Percentiles rank a stretch among this genome's conserved stretches.
Evolutionary conservation across 2,797 vertebrate genomes (phyloP).

Genomic region (Chrysocyon brachyurus): DNA sequence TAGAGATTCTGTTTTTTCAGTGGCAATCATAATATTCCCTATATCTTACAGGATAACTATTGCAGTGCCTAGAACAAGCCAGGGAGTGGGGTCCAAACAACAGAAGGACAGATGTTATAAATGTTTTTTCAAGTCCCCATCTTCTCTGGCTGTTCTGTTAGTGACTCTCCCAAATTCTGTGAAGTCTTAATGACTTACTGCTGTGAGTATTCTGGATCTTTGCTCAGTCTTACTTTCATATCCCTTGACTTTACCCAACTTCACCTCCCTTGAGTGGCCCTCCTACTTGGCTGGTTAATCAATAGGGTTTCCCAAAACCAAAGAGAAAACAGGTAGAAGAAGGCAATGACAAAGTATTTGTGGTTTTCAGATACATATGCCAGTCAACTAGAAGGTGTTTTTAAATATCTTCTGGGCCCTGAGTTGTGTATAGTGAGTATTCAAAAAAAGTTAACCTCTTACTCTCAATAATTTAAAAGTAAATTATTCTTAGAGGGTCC

Average conservation of each 20-base stretch:
- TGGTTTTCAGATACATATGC: slow-evolving; percentile 16
- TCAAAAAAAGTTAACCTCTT: slow-evolving; percentile 45
- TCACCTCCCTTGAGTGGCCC: not conserved
- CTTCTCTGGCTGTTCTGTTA: not conserved
- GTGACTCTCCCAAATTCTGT: not conserved
- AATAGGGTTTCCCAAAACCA: not conserved
- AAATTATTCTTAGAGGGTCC: slow-evolving; percentile 18
- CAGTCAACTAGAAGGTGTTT: slow-evolving; percentile 27
- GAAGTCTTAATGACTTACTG: not conserved
- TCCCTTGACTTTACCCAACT: not conserved
- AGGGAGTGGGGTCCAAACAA: not conserved
- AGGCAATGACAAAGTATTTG: not conserved
- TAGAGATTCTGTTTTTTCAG: slow-evolving; percentile 26
- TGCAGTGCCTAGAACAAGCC: not conserved
- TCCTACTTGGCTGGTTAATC: not conserved
- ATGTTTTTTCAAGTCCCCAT: not conserved
- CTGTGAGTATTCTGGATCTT: not conserved
- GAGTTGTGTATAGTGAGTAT: not conserved
- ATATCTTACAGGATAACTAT: not conserved
- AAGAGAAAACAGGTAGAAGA: slow-evolving; percentile 38
- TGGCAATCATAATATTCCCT: not conserved
- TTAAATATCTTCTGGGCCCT: slow-evolving; percentile 15
- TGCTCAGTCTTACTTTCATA: not conserved
- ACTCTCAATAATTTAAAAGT: not conserved
- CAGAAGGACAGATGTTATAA: slow-evolving; percentile 1